Conservation (phyloP, 2,797 vertebrate species). For the Pteropus rufus region DNA sequence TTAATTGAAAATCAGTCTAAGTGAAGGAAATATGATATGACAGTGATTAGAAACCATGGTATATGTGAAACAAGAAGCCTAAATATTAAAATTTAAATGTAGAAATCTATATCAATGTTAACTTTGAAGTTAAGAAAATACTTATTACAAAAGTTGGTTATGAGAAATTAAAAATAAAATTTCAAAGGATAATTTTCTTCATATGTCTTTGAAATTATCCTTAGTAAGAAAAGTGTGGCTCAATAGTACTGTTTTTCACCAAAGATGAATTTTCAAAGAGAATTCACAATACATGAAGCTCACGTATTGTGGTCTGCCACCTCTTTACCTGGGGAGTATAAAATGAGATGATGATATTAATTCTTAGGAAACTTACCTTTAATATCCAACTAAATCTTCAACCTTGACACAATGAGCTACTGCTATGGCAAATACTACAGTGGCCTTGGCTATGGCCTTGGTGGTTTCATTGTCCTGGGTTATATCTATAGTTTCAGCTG, state of each 20-base stretch:
- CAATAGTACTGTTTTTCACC: neutral
- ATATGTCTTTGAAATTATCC: neutral
- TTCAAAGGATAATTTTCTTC: neutral
- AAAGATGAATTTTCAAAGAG: neutral
- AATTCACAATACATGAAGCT: neutral
- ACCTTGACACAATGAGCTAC: neutral
- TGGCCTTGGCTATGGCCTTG: neutral
- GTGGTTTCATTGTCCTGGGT: neutral
- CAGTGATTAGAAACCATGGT: neutral
- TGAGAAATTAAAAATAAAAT: neutral
- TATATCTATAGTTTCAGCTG: neutral
- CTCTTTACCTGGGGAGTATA: too few relatives aligned
- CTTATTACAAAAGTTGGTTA: neutral
- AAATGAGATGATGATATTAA: neutral
- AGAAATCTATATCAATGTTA: neutral
- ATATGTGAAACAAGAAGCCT: neutral
- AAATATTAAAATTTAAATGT: neutral
- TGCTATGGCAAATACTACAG: neutral
- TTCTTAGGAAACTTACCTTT: neutral
- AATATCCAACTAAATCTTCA: neutral
- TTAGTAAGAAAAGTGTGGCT: neutral
- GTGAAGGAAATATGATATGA: neutral
- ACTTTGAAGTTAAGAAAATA: neutral
- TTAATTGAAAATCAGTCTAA: neutral
- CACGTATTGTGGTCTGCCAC: neutral